A percentile compares a stretch with the other conserved stretches of the same genome.
phyloP scores from a whole-genome alignment of 2,888 invertebrate genomes.

The Corbicula japonica region DNA sequence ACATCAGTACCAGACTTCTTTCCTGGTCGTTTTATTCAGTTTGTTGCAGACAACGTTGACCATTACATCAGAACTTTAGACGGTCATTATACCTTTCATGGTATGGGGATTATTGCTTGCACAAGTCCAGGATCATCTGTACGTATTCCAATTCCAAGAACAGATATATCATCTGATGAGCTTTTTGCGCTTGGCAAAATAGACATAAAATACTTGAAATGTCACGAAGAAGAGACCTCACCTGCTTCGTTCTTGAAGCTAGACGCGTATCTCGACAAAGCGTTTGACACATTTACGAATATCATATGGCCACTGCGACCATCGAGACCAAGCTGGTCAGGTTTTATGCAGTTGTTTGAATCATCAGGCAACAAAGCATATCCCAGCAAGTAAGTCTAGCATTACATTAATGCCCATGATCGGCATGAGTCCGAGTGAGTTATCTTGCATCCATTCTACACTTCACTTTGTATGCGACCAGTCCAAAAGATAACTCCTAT shows the following conservation, averaged over 20 bases:
- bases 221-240: background rate
- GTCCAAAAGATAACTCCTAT: constrained; percentile 18
- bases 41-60: constrained; percentile 76
- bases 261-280: background rate
- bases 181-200: constrained; percentile 6
- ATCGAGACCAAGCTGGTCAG: constrained; percentile 25
- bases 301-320: constrained; percentile 14
- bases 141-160: constrained; percentile 26
- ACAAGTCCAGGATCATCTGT: constrained; percentile 34
- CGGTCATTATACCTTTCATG: constrained; percentile 66
- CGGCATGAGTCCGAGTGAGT: constrained; percentile 12
- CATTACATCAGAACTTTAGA: constrained; percentile 72
- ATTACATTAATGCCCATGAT: constrained; percentile 17
- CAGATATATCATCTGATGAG: background rate
- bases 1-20: constrained; percentile 35
- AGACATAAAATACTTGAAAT: constrained; percentile 10
- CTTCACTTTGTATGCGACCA: constrained; percentile 17
- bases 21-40: constrained; percentile 64
- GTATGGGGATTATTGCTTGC: constrained; percentile 60
- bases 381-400: constrained; percentile 3
- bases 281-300: constrained; percentile 8
- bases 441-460: constrained; percentile 17
- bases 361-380: too few species aligned
- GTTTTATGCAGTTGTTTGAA: constrained; percentile 22
- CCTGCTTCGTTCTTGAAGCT: constrained; percentile 2